These are phyloP conservation scores for Hydropotes inermis DNA, from an alignment of 2,113 vertebrate genomes.

Conservation along the genomic window DNA sequence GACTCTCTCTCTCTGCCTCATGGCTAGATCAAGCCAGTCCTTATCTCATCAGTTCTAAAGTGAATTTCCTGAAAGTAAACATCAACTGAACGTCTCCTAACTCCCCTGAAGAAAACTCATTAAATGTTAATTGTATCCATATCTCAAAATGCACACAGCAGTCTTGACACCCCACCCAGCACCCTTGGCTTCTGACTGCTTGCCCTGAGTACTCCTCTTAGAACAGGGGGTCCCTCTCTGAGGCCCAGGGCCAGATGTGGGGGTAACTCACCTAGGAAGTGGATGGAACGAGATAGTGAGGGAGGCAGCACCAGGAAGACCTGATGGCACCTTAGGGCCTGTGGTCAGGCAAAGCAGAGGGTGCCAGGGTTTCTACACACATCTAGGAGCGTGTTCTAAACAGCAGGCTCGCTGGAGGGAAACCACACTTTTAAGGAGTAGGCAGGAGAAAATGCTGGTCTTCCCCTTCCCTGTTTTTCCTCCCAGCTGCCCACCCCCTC, in stretches of 20 bases:
- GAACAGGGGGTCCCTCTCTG: background rate
- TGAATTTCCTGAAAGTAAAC: background rate
- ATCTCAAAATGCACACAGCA: background rate
- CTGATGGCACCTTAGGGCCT: background rate
- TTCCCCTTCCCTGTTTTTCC: background rate
- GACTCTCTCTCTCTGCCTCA: background rate
- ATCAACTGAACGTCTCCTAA: background rate
- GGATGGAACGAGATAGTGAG: background rate
- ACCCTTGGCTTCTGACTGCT: background rate
- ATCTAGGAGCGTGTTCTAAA: background rate
- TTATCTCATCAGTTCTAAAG: background rate
- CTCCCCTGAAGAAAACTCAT: background rate
- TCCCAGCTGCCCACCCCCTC: too few species aligned
- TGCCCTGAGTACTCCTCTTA: background rate
- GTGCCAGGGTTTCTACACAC: background rate
- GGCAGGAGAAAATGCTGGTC: background rate
- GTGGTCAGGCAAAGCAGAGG: background rate
- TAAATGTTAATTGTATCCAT: background rate
- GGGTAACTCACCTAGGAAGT: background rate
- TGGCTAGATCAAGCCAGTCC: background rate
- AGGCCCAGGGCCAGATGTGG: background rate
- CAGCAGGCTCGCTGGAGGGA: background rate
- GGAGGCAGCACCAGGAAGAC: background rate
- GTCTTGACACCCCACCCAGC: background rate
- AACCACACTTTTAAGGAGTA: background rate